Evolutionary conservation across 2,888 invertebrate genomes (phyloP).

Genomic region (Perdita meconis): DNA sequence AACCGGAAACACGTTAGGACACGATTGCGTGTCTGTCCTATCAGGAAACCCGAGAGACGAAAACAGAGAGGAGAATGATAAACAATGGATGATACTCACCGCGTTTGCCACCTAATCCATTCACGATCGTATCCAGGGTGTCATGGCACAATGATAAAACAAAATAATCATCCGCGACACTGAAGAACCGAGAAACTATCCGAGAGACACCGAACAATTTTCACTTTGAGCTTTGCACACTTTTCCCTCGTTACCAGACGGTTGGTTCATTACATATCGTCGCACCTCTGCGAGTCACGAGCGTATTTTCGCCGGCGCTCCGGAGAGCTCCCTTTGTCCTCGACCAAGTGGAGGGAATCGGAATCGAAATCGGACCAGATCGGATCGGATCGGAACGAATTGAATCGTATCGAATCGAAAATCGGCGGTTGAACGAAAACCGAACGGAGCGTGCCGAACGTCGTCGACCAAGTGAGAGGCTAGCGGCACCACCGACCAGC

Average conservation of each 20-base stretch:
- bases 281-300: slow-evolving; percentile 37
- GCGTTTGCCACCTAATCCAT: slow-evolving; percentile 69
- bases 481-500: slow-evolving; percentile 78
- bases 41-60: neutral
- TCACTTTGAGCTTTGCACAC: slow-evolving; percentile 40
- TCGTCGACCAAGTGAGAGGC: slow-evolving; percentile 81
- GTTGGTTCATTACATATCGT: slow-evolving; percentile 1
- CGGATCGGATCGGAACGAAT: no score
- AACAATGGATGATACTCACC: slow-evolving; percentile 59
- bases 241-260: neutral
- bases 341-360: slow-evolving; percentile 2
- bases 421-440: neutral
- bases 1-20: no score
- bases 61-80: slow-evolving; percentile 7
- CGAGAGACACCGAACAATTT: slow-evolving; percentile 41
- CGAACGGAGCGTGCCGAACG: slow-evolving; percentile 77
- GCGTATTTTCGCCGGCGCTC: slow-evolving; percentile 10
- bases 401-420: neutral
- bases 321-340: neutral
- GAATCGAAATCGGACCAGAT: slow-evolving; percentile 9
- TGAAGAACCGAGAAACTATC: slow-evolving; percentile 28
- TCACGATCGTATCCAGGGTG: slow-evolving; percentile 72
- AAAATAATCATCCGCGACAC: slow-evolving; percentile 38
- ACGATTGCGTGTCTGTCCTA: no score
- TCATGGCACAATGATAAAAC: slow-evolving; percentile 61